Percentiles rank a stretch among this genome's conserved stretches.
phyloP scores from a whole-genome alignment of 2,888 invertebrate genomes.

The Leptothorax acervorum region DNA sequence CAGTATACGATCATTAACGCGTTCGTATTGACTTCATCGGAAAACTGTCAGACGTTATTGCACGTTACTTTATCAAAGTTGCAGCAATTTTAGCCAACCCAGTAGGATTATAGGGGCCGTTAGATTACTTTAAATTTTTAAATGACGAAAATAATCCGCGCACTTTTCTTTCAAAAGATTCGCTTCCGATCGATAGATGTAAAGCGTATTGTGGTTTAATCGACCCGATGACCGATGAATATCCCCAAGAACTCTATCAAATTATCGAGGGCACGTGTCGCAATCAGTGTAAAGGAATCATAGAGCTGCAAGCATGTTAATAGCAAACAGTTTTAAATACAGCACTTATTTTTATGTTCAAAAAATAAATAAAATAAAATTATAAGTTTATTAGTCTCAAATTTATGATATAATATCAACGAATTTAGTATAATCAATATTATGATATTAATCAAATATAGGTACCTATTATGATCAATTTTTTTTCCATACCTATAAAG shows the following conservation, averaged over 20 bases:
- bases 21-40: neutral
- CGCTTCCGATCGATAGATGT: neutral
- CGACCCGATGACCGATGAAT: neutral
- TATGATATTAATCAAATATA: neutral
- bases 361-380: neutral
- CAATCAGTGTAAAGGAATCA: neutral
- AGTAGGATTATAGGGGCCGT: neutral
- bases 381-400: neutral
- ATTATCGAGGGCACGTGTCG: neutral
- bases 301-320: neutral
- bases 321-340: neutral
- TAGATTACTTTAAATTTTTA: slow-evolving; percentile 9
- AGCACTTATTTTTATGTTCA: neutral
- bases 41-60: slow-evolving; percentile 17
- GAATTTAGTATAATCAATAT: neutral
- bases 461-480: neutral
- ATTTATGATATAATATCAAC: neutral
- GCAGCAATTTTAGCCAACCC: neutral
- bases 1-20: neutral
- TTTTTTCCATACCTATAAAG: neutral
- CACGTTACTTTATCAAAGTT: neutral
- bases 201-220: slow-evolving; percentile 1
- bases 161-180: neutral
- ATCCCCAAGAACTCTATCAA: neutral
- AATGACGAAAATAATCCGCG: neutral